phyloP scores from a whole-genome alignment of 2,113 vertebrate genomes.

The Aramus guarauna region DNA sequence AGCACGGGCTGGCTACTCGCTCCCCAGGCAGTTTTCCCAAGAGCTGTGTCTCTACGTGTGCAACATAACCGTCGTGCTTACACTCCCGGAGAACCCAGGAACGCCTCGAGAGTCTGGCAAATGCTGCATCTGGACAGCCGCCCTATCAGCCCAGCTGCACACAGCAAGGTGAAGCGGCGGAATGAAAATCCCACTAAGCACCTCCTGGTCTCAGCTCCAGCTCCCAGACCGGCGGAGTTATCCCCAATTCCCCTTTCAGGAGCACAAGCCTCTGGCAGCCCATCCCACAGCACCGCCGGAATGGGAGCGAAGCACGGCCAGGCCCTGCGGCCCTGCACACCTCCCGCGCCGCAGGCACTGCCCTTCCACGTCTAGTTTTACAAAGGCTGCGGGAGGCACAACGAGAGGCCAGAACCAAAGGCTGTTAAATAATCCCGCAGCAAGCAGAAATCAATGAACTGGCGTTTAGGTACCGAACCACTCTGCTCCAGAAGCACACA shows the following conservation, averaged over 20 bases:
- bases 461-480: accelerated
- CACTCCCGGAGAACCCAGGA: background rate
- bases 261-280: background rate
- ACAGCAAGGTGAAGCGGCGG: background rate
- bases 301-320: accelerated
- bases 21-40: background rate
- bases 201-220: background rate
- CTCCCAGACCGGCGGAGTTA: background rate
- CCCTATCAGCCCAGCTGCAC: background rate
- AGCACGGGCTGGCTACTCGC: background rate
- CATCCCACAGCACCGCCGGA: background rate
- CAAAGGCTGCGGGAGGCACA: background rate
- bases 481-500: background rate
- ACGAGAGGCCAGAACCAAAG: background rate
- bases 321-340: background rate
- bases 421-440: background rate
- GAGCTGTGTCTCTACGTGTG: accelerated
- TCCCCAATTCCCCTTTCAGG: background rate
- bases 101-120: background rate
- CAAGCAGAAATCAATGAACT: background rate
- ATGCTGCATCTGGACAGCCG: background rate
- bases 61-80: accelerated
- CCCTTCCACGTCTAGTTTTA: background rate
- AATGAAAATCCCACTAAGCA: background rate
- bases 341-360: background rate